Evolutionary conservation across 92 coral and sea anemone genomes (phyloP), one percentile per base, ranked within the genome.

Genomic region (Galaxea fascicularis): DNA sequence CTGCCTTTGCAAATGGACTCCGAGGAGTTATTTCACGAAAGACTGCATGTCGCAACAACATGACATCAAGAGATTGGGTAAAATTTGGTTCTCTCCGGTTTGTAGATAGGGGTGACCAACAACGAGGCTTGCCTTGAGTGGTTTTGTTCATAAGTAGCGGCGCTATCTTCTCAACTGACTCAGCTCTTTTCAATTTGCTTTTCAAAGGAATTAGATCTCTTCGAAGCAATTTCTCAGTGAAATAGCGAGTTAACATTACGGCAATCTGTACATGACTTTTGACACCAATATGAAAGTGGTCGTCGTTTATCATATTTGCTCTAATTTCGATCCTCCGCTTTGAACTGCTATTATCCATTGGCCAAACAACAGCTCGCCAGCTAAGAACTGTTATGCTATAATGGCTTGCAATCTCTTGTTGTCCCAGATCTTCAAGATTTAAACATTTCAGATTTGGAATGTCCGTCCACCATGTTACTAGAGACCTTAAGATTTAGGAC

Each of bases 351-450:
- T 27, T 56, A 71, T 76, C 30, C 83, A 70, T 78, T 87, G 98
- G 98, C 54, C 98, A 94, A 7, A 91, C 87, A 76, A 81, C 67
- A 17, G 89, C 98, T 24, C 98, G 95, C 94, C 88, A 89, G 71
- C 93, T 92, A 64, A 94, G 67, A 11, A 88, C 53, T 0, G 92
- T 93, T 71, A 94, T 85, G 46, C 89, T 82, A 87, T 94, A 92
- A 71, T 85, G 77, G 54, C 90, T 71, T 28, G 98, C 92, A 26
- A 94, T 73, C 46, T 90, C 73, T 22, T 60, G 80, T 60, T 92
- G 94, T 0, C 98, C 95, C n/a, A 91, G 76, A 70, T 91, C 94
- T 69, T 94, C 98, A 90, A 92, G 88, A 30, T 92, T 94, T 14
- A 24, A 74, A 73, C 92, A 91, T 3, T 27, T 66, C 9, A 87